Percentiles rank a stretch among this genome's conserved stretches.
These are phyloP conservation scores for Drosophila mayri DNA, from an alignment of 1,140 invertebrate species.

Conservation along the genomic window DNA sequence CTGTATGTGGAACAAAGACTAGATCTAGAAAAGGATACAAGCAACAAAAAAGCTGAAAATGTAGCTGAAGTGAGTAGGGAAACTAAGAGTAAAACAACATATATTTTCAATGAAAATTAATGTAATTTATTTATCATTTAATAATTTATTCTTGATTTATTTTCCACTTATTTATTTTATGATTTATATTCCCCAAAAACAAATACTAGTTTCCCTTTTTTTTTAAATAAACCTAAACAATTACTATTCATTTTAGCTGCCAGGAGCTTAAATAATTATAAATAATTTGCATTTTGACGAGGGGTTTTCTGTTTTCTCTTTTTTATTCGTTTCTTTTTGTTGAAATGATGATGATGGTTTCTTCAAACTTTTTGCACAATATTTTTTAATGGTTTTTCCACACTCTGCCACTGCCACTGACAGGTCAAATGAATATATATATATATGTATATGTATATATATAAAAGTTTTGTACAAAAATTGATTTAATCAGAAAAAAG, in stretches of 20 bases:
- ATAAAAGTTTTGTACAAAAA: slow-evolving; percentile 30
- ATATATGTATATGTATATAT: slow-evolving; percentile 23
- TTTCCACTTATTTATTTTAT: no score
- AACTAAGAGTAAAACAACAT: neutral
- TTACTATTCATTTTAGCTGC: slow-evolving; percentile 3
- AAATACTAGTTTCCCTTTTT: neutral
- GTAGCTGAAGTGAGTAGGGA: neutral
- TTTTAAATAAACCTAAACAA: neutral
- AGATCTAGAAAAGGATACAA: slow-evolving; percentile 4
- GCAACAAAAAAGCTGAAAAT: neutral
- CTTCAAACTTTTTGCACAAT: slow-evolving; percentile 40
- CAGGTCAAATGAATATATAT: slow-evolving; percentile 45
- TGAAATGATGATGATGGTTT: slow-evolving; percentile 23
- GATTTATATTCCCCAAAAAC: neutral
- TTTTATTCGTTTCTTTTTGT: neutral
- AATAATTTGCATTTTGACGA: slow-evolving; percentile 46
- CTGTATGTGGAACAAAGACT: slow-evolving; percentile 10
- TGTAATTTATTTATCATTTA: neutral
- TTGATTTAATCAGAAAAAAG: slow-evolving; percentile 40
- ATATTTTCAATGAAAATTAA: neutral
- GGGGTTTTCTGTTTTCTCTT: neutral
- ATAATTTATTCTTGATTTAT: neutral
- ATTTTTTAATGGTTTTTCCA: slow-evolving; percentile 47
- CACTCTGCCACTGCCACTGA: slow-evolving; percentile 32
- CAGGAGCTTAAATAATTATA: slow-evolving; percentile 28